Evolutionary conservation across 2,113 vertebrate genomes (phyloP).

Genomic region (Tychaedon coryphoeus): DNA sequence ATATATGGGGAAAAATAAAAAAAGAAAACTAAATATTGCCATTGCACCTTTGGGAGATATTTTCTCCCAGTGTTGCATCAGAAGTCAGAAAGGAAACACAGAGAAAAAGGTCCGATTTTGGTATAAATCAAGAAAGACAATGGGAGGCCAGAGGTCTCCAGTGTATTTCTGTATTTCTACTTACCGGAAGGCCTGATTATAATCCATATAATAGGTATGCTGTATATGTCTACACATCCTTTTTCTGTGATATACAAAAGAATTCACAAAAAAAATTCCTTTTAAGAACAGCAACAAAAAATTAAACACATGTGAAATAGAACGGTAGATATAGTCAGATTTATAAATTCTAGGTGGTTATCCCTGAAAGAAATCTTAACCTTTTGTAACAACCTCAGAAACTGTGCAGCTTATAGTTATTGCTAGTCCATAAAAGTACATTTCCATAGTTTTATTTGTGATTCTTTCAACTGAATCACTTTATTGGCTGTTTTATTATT

Average conservation of each 20-base stretch:
- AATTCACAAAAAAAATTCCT: neutral
- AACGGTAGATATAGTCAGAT: neutral
- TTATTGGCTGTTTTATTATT: neutral
- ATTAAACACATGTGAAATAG: neutral
- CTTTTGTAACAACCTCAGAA: neutral
- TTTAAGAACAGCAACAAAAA: neutral
- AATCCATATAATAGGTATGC: neutral
- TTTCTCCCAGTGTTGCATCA: neutral
- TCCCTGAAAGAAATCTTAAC: neutral
- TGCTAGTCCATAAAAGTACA: neutral
- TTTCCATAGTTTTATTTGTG: neutral
- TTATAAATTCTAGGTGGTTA: neutral
- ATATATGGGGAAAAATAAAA: neutral
- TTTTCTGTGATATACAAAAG: neutral
- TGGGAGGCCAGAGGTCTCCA: neutral
- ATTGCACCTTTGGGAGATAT: neutral
- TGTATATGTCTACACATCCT: neutral
- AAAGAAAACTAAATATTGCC: neutral
- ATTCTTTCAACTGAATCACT: neutral
- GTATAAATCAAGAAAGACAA: neutral
- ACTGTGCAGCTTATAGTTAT: neutral
- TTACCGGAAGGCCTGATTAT: neutral
- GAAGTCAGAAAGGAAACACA: neutral
- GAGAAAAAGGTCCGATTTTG: neutral
- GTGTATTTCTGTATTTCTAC: neutral